Evolutionary conservation across 2,113 vertebrate species (phyloP).

Genomic region (Stigmatopora nigra): DNA sequence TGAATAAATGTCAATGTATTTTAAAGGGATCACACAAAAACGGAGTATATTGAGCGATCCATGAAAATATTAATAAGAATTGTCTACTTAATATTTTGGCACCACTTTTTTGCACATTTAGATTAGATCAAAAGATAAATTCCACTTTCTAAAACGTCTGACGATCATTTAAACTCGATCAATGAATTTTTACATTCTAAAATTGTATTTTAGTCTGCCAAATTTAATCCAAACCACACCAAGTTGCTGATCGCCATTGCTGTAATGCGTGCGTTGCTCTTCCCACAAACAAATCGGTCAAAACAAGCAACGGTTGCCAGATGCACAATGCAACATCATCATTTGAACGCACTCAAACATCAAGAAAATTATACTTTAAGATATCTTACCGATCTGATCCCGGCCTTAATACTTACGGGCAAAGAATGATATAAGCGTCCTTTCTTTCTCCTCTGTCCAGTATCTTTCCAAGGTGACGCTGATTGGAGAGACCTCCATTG

Average conservation of each 20-base stretch:
- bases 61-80: neutral
- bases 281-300: conserved; percentile 10
- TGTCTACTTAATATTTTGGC: too few relatives aligned
- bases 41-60: neutral
- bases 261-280: conserved; percentile 12
- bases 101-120: too few relatives aligned
- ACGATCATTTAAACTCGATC: neutral
- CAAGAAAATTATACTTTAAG: neutral
- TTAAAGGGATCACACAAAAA: neutral
- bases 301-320: conserved; percentile 45
- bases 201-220: neutral
- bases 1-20: neutral
- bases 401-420: conserved; percentile 33
- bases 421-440: conserved; percentile 43
- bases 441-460: conserved; percentile 55
- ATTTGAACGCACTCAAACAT: neutral
- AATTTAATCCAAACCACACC: neutral
- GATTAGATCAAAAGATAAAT: neutral
- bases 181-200: neutral
- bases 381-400: accelerated
- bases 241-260: conserved; percentile 45
- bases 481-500: conserved; percentile 35
- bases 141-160: neutral
- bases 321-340: conserved; percentile 9
- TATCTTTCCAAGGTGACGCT: conserved; percentile 24